These are phyloP conservation scores for Melanotaenia trifasciata DNA, from an alignment of 2,797 vertebrate genomes.

Conservation along the genomic window DNA sequence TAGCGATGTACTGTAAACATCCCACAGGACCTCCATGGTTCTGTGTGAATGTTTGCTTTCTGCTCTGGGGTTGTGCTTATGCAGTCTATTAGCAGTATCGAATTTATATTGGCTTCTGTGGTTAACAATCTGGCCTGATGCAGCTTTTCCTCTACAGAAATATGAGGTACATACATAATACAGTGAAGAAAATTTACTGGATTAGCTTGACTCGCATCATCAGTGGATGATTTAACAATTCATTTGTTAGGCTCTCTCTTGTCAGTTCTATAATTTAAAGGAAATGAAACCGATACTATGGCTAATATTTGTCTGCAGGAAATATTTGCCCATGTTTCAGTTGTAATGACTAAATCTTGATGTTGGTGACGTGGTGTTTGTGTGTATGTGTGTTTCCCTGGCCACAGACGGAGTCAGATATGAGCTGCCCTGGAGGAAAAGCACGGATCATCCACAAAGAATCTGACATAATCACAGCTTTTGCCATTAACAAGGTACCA, in stretches of 20 bases:
- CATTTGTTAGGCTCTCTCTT: constrained; percentile 25
- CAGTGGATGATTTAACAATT: constrained; percentile 33
- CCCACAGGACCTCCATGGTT: constrained; percentile 38
- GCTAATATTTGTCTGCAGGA: constrained; percentile 40
- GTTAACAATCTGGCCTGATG: constrained; percentile 36
- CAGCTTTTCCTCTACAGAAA: constrained; percentile 31
- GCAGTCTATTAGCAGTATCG: constrained; percentile 42
- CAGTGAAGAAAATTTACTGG: constrained; percentile 9
- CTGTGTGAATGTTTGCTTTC: constrained; percentile 34
- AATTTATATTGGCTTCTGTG: constrained; percentile 39
- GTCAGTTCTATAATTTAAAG: constrained; percentile 34
- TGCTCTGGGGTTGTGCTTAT: constrained; percentile 43
- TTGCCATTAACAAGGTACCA: constrained; percentile 96
- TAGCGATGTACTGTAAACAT: constrained; percentile 11
- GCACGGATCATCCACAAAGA: constrained; percentile 99
- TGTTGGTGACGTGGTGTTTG: constrained; percentile 16
- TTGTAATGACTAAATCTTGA: constrained; percentile 30
- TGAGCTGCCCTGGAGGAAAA: constrained; percentile 87
- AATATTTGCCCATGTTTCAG: constrained; percentile 35
- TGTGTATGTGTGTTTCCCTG: constrained; percentile 10
- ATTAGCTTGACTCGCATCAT: constrained; percentile 12
- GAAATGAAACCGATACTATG: constrained; percentile 42
- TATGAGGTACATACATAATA: constrained; percentile 6
- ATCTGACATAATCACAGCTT: constrained; percentile 98
- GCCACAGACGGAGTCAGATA: constrained; percentile 89